Base-by-base conservation (phyloP, 2,113 vertebrate genomes). In the Esox niger region DNA sequence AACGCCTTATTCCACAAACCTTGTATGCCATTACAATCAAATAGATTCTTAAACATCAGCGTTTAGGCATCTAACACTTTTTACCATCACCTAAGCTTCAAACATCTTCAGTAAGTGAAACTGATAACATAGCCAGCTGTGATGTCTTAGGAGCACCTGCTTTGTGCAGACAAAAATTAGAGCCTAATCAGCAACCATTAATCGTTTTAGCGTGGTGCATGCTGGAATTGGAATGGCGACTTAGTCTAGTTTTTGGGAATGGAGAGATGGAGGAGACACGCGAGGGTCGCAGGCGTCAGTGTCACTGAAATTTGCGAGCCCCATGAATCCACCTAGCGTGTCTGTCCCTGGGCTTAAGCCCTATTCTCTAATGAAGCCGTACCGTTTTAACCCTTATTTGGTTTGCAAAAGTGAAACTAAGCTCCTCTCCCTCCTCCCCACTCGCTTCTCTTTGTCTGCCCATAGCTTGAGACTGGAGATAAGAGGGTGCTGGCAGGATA, bases 341-440 rank as follows among this genome's bases (percentile, higher is more conserved):
- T 86, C 90, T 86, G 79, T 88, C 73, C 83, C 79, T 64, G 73
- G 74, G 87, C 84, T 91, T 86, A 85, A 86, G 83, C 80, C 71
- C 83, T 85, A 82, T 86, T 87, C 86, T 90, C 84, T 86, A 82
- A 86, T 86, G 88, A 79, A 82, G 79, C 82, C 76, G 80, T 82
- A 86, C 80, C 85, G 86, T 88, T 91, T 89, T 86, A 89, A 90
- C 88, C 88, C 87, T 82, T 88, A 91, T 90, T 90, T 90, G 89
- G 87, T 89, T 89, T 88, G 87, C 86, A 89, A 89, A 90, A 88
- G 87, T 90, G 84, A 90, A 86, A 88, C 87, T 90, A 90, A 90
- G 88, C 87, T 83, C 80, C 80, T 30, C 64, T 61, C 68, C 66
- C 73, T 78, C 65, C 73, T 32, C 33, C n/a, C n/a, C 47, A 29